Base-by-base conservation (phyloP, 2,888 invertebrate genomes). In the Rhamphomyia laevipes region DNA sequence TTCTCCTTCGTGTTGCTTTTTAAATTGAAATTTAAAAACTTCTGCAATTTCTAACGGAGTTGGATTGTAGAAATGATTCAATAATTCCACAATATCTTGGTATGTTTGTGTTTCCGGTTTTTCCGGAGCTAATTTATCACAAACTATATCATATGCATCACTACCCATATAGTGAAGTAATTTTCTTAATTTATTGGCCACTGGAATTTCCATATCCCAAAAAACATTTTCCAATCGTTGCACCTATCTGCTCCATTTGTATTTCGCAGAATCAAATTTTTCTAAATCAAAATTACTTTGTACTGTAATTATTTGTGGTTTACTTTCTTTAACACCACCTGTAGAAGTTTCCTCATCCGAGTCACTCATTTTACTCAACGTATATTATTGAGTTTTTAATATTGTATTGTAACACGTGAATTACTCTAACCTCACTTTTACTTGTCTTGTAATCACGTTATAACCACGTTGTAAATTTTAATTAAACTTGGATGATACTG, bases 21-120 rank as follows among this genome's bases (percentile, higher is more conserved):
- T 45, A 17, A 52, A 50, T n/a, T 53, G 49, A 41, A 60, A 59
- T 17, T 54, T 44, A 44, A 46, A 57, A 21, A 53, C 56, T 49
- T 58, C 58, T 12, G 56, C 53, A 30, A 61, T 60, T 42, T 60
- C 58, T 45, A 56, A 48, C 12, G 55, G 57, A 13, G 11, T 33
- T 33, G 33, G 56, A 18, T 45, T 31, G 38, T 37, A 45, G 17
- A 21, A 17, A 6, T 35, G 12, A 1, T 17, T 23, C 3, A 37
- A 12, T n/a, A 37, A 11, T 13, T 4, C 16, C 5, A 37, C n/a
- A 13, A 45, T 45, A 13, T 45, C 35, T 18, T 37, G 18, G 18
- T 46, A 41, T 3, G 46, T 41, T 41, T 46, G 41, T 11, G 16
- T 27, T 15, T 15, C 13, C 1, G 41, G 41, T 31, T 30, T 41